Evolutionary conservation across 1,140 invertebrate species (phyloP).

Genomic region (Drosophila auraria): DNA sequence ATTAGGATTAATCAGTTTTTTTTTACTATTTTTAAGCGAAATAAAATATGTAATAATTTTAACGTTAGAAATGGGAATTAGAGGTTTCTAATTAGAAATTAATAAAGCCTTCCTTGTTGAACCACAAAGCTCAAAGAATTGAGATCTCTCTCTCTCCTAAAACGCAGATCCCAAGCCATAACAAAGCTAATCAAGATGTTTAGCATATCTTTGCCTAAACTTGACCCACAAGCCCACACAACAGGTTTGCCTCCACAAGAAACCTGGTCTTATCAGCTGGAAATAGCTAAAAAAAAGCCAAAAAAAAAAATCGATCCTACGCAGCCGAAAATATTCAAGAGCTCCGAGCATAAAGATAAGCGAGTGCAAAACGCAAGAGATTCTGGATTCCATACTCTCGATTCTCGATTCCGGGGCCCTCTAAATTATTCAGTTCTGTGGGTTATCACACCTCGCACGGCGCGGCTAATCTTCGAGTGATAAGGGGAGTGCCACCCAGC

Average conservation of each 20-base stretch:
- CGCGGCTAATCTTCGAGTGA: constrained; percentile 37
- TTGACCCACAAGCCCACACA: constrained; percentile 34
- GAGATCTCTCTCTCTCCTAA: not conserved
- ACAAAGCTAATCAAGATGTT: constrained; percentile 14
- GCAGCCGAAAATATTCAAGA: constrained; percentile 8
- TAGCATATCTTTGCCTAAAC: constrained; percentile 21
- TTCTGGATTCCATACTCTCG: not conserved
- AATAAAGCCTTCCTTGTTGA: not conserved
- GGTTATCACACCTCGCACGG: constrained; percentile 28
- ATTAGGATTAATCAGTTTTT: not conserved
- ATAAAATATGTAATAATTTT: too few relatives aligned
- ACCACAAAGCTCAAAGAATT: not conserved
- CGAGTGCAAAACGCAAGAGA: constrained; percentile 16
- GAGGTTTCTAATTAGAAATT: too few relatives aligned
- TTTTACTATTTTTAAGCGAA: not conserved
- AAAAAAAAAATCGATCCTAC: constrained; percentile 8
- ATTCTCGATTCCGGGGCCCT: constrained; percentile 4
- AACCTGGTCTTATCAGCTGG: constrained; percentile 28
- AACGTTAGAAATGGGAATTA: too few relatives aligned
- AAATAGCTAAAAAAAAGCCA: not conserved
- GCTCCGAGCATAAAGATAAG: constrained; percentile 32
- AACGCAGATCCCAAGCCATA: not conserved
- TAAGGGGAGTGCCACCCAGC: constrained; percentile 41
- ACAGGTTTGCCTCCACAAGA: constrained; percentile 21
- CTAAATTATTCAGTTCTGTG: constrained; percentile 5